These are phyloP conservation scores for Drosophila nikananu DNA, from an alignment of 1,140 invertebrate species.

Conservation along the genomic window DNA sequence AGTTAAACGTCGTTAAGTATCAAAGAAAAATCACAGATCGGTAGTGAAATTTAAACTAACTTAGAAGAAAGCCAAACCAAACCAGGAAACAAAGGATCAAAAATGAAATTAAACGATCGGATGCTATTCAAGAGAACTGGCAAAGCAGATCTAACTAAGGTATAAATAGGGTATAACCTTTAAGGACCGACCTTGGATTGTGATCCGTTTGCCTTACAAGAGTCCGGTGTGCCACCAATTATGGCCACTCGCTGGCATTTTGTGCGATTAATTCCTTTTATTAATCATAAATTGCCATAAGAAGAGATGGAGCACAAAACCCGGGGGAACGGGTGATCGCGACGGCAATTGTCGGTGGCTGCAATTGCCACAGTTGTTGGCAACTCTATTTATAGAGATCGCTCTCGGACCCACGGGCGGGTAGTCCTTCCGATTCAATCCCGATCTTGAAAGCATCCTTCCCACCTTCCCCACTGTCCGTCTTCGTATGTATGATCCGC, in stretches of 20 bases:
- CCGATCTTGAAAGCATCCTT: constrained; percentile 5
- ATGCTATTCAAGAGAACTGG: background rate
- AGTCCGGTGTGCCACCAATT: constrained; percentile 23
- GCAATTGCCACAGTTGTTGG: constrained; percentile 39
- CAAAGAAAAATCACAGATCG: background rate
- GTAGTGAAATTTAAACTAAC: constrained; percentile 6
- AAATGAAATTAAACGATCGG: background rate
- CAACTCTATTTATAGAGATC: constrained; percentile 66
- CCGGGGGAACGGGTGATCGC: background rate
- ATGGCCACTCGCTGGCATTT: constrained; percentile 28
- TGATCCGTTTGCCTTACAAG: too few relatives aligned
- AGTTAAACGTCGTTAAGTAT: constrained; percentile 6
- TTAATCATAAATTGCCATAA: constrained; percentile 76
- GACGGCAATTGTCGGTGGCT: constrained; percentile 55
- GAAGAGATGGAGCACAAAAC: constrained; percentile 19
- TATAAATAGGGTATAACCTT: background rate
- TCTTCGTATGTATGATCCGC: constrained; percentile 31
- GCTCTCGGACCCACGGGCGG: constrained; percentile 24
- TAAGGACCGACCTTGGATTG: constrained; percentile 24
- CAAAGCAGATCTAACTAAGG: background rate
- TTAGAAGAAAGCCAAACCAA: background rate
- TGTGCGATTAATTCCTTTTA: constrained; percentile 60
- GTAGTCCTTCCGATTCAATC: constrained; percentile 2
- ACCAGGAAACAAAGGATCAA: background rate
- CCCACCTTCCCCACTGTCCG: constrained; percentile 15